phyloP scores from a whole-genome alignment of 2,797 vertebrate genomes.

The Kryptopterus vitreolus region DNA sequence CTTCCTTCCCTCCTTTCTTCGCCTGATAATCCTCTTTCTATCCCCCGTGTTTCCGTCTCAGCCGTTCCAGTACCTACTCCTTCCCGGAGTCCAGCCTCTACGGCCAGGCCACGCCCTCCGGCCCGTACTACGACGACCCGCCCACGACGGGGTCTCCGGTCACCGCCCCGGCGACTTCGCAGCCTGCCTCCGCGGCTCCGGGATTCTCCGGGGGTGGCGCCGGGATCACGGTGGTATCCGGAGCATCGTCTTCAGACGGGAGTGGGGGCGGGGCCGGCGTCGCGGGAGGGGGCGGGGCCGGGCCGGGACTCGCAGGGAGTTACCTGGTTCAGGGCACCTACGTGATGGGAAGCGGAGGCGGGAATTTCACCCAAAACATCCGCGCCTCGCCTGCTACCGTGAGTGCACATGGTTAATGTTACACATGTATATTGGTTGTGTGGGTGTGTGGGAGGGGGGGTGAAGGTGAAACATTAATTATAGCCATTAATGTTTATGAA shows the following conservation, averaged over 20 bases:
- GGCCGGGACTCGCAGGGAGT: slow-evolving; percentile 62
- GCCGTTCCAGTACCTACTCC: slow-evolving; percentile 81
- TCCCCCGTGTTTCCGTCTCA: slow-evolving; percentile 52
- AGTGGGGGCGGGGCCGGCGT: slow-evolving; percentile 69
- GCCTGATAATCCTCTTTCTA: neutral
- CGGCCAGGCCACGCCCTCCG: slow-evolving; percentile 74
- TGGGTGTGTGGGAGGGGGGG: neutral
- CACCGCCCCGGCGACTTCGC: slow-evolving; percentile 77
- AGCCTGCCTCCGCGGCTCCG: slow-evolving; percentile 71
- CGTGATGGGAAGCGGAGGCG: slow-evolving; percentile 75
- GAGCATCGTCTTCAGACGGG: slow-evolving; percentile 48
- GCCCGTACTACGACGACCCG: slow-evolving; percentile 81
- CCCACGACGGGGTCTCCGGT: slow-evolving; percentile 80
- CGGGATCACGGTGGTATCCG: slow-evolving; percentile 39
- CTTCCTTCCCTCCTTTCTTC: too few relatives aligned
- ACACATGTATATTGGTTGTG: neutral
- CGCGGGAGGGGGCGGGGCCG: slow-evolving; percentile 54
- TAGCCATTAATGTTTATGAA: neutral
- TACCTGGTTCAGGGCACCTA: slow-evolving; percentile 86
- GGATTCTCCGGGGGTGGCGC: slow-evolving; percentile 53
- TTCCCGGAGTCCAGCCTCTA: slow-evolving; percentile 86
- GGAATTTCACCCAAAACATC: slow-evolving; percentile 86
- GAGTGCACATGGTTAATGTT: slow-evolving; percentile 63
- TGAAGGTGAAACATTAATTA: neutral
- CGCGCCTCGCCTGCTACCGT: slow-evolving; percentile 91